A percentile compares a stretch with the other conserved stretches of the same genome.
Conservation (phyloP, 2,888 invertebrate genomes). For the Leucozona laternaria region DNA sequence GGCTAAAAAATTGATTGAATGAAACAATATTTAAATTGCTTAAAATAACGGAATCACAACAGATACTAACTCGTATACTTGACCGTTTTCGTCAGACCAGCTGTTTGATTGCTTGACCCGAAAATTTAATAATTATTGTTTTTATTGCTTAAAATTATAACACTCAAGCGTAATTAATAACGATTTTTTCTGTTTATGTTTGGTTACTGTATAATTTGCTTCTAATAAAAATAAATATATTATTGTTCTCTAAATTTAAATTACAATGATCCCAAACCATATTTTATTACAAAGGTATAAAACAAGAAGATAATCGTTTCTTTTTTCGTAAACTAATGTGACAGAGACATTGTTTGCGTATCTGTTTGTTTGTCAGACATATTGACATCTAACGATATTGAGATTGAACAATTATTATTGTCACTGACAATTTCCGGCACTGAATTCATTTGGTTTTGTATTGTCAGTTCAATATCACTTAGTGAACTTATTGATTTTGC, state of each 20-base stretch:
- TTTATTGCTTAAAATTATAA: constrained; percentile 12
- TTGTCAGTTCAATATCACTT: constrained; percentile 23
- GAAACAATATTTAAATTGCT: constrained; percentile 7
- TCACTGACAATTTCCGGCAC: constrained; percentile 52
- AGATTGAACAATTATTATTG: constrained; percentile 63
- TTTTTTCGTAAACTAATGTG: constrained; percentile 41
- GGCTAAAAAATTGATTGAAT: neutral
- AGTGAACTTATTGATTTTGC: constrained; percentile 58
- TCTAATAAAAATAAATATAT: constrained; percentile 60
- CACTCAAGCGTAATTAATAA: neutral
- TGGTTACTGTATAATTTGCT: constrained; percentile 59
- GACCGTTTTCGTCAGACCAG: constrained; percentile 14
- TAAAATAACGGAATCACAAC: constrained; percentile 22
- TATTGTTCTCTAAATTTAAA: constrained; percentile 57
- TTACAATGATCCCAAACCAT: constrained; percentile 70
- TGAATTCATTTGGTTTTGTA: constrained; percentile 54
- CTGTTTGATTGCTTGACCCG: constrained; percentile 28
- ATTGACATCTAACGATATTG: constrained; percentile 59
- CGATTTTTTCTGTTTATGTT: constrained; percentile 2
- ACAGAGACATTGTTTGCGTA: constrained; percentile 59
- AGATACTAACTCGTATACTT: neutral
- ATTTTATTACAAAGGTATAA: constrained; percentile 65
- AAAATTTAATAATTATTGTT: constrained; percentile 10
- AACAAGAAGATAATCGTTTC: constrained; percentile 59
- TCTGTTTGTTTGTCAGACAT: constrained; percentile 59